Evolutionary conservation across 2,888 invertebrate species (phyloP), one percentile per base, ranked within the genome.

Genomic region (Hemicrepidius hirtus): DNA sequence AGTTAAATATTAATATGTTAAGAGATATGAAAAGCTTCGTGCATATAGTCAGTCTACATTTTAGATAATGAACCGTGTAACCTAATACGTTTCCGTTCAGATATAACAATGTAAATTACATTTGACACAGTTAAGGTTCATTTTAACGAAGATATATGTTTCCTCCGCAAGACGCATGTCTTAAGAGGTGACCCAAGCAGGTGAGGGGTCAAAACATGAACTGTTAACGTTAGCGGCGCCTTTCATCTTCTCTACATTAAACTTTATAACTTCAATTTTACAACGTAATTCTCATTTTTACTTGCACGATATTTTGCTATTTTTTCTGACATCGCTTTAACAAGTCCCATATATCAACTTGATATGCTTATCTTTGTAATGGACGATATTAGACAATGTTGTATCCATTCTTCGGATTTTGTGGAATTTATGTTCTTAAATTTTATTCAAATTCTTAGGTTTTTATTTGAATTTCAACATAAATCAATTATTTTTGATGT

Each of bases 151-250:
- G 73, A 75, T 75, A 64, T 69, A 75, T 72, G 71, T 68, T 68
- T 75, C 68, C 62, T 71, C 49, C 44, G 63, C 37, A 73, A 70
- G 75, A 69, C 69, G 74, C 71, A 71, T 68, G 74, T 59, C 71
- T 74, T 72, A 72, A 69, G 73, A 70, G 68, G 74, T 75, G 76
- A 77, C 77, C 76, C 60, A 65, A 59, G 65, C 75, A 64, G 77
- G 77, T 75, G 66, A 75, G 62, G 69, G 77, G 76, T 77, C 77
- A 77, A 68, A 68, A 74, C 75, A 75, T 76, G 76, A 73, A 75
- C 76, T 75, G 73, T 73, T 76, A 75, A 76, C 75, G 75, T 71
- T 75, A 76, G 76, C 76, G 76, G 75, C 68, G 68, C 72, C 74
- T 75, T 76, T 75, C 75, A 75, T 77, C 77, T 74, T 68, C 72